Evolutionary conservation across 2,888 invertebrate species (phyloP).

Genomic region (Serrognathus titanus): DNA sequence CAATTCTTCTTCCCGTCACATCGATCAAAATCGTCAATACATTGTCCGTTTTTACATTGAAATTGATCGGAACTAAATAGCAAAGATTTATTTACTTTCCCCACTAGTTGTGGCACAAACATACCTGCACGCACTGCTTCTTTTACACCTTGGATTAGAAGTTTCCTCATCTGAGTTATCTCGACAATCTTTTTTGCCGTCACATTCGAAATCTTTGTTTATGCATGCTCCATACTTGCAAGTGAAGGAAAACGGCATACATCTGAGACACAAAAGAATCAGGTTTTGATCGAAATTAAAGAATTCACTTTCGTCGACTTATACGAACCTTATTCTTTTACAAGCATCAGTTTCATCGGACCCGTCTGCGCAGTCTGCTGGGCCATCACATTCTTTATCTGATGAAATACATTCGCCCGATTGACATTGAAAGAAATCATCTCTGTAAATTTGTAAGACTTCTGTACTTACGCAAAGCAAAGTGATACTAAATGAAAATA

Average conservation of each 20-base stretch:
- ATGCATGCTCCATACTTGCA: constrained; percentile 41
- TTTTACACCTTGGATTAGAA: not conserved
- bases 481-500: too few relatives aligned
- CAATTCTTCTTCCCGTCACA: constrained; percentile 52
- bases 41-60: constrained; percentile 43
- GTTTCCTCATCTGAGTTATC: constrained; percentile 40
- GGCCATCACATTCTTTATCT: constrained; percentile 51
- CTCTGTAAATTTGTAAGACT: not conserved
- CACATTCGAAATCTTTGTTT: constrained; percentile 12
- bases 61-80: constrained; percentile 23
- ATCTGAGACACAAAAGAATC: constrained; percentile 14
- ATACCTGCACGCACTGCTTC: not conserved
- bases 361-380: constrained; percentile 33
- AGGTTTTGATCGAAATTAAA: not conserved
- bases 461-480: not conserved
- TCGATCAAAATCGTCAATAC: constrained; percentile 42
- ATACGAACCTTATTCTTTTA: constrained; percentile 22
- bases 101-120: not conserved
- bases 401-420: constrained; percentile 63
- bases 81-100: not conserved
- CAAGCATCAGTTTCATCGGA: constrained; percentile 30
- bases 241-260: constrained; percentile 32
- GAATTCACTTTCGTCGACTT: not conserved
- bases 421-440: constrained; percentile 52
- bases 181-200: constrained; percentile 38